These are phyloP conservation scores for Nanger granti DNA, from an alignment of 2,113 vertebrate species.

Conservation along the genomic window DNA sequence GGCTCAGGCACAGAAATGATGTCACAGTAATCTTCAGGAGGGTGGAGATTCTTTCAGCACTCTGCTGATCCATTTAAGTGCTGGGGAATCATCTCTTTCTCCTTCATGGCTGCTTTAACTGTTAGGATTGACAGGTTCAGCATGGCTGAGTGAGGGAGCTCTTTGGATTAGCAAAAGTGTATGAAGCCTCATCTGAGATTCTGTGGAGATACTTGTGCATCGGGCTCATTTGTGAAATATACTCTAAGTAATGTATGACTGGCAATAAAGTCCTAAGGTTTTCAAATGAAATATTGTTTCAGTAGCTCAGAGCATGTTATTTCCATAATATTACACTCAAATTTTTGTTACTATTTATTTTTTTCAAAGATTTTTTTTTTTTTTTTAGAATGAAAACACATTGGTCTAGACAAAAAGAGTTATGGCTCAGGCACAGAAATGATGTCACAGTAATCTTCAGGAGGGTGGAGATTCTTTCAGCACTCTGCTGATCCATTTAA, in stretches of 20 bases:
- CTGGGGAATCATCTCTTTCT: neutral
- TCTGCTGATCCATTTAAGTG: neutral
- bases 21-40: neutral
- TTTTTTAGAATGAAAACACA: neutral
- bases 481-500: neutral
- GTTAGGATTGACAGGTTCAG: neutral
- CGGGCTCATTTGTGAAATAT: neutral
- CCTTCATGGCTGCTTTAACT: neutral
- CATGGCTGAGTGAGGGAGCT: neutral
- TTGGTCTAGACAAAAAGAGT: neutral
- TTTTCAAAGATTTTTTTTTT: neutral
- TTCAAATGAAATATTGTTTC: no score
- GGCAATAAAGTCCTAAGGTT: no score
- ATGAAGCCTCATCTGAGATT: neutral
- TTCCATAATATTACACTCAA: neutral
- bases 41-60: neutral
- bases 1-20: neutral
- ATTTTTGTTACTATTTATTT: neutral
- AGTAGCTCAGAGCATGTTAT: no score
- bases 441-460: neutral
- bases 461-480: neutral
- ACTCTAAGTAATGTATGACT: no score
- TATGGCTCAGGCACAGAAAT: neutral
- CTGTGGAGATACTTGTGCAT: neutral
- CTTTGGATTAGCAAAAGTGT: neutral